Conservation (phyloP, 2,888 invertebrate genomes). For the Teleiodes luculella region DNA sequence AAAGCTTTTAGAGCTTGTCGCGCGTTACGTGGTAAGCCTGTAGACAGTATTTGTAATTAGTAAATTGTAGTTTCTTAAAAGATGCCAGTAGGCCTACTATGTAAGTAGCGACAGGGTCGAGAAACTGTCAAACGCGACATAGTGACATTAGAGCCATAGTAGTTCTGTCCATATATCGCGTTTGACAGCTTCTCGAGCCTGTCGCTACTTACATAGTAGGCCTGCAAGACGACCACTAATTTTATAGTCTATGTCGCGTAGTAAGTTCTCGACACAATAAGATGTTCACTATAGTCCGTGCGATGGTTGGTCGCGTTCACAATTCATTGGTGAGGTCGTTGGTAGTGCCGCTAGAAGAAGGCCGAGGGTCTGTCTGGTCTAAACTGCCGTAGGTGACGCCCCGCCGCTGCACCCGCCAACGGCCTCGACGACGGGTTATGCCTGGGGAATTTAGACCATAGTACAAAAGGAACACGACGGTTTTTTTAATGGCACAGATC, state of each 20-base stretch:
- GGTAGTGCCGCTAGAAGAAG: slow-evolving; percentile 53
- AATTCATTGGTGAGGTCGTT: slow-evolving; percentile 66
- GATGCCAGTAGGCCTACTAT: no score
- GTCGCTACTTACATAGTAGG: no score
- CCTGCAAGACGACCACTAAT: no score
- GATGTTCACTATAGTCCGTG: background rate
- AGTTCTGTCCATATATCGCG: no score
- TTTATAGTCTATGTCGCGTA: background rate
- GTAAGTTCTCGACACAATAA: background rate
- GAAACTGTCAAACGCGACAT: no score
- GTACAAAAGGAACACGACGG: background rate
- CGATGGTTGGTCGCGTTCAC: slow-evolving; percentile 30
- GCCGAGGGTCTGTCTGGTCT: slow-evolving; percentile 58
- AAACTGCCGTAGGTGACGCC: slow-evolving; percentile 82
- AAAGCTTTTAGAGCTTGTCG: no score
- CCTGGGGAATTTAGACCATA: slow-evolving; percentile 41
- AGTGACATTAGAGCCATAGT: no score
- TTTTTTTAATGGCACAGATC: background rate
- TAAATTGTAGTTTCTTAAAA: no score
- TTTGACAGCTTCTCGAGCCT: no score
- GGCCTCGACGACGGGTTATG: slow-evolving; percentile 75
- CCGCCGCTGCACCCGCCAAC: slow-evolving; percentile 62
- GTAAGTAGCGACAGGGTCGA: no score
- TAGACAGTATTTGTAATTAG: no score
- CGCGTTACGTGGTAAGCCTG: no score